phyloP scores from a whole-genome alignment of 2,888 invertebrate genomes.

The Antitype chi region DNA sequence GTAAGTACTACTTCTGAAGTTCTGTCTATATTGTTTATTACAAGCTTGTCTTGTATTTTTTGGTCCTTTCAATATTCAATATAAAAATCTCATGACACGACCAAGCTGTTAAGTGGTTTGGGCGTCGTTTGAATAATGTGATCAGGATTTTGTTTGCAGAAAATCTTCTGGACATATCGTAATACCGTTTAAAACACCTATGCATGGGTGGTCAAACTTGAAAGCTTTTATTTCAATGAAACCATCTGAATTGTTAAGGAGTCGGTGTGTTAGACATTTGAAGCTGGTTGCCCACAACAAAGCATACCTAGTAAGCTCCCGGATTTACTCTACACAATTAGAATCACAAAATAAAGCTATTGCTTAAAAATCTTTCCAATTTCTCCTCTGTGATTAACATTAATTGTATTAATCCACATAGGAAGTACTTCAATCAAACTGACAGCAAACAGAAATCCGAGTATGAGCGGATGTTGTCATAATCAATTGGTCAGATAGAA shows the following conservation, averaged over 20 bases:
- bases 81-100: neutral
- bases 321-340: no score
- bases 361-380: neutral
- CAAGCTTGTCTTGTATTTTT: neutral
- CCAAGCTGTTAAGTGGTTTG: neutral
- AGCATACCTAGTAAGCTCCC: neutral
- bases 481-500: constrained; percentile 83
- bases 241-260: neutral
- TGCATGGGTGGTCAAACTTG: neutral
- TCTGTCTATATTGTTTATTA: neutral
- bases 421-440: constrained; percentile 46
- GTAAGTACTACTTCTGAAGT: neutral
- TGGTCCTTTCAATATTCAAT: no score
- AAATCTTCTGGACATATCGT: neutral
- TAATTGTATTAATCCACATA: constrained; percentile 26
- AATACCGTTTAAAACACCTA: neutral
- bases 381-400: constrained; percentile 4
- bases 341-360: neutral
- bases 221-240: neutral
- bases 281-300: neutral
- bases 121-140: neutral
- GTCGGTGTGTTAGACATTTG: neutral
- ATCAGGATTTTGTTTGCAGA: neutral
- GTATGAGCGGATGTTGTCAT: constrained; percentile 79
- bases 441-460: constrained; percentile 61